These are phyloP conservation scores for Rhegmatorhina hoffmannsi DNA, from an alignment of 2,113 vertebrate genomes.

Conservation along the genomic window DNA sequence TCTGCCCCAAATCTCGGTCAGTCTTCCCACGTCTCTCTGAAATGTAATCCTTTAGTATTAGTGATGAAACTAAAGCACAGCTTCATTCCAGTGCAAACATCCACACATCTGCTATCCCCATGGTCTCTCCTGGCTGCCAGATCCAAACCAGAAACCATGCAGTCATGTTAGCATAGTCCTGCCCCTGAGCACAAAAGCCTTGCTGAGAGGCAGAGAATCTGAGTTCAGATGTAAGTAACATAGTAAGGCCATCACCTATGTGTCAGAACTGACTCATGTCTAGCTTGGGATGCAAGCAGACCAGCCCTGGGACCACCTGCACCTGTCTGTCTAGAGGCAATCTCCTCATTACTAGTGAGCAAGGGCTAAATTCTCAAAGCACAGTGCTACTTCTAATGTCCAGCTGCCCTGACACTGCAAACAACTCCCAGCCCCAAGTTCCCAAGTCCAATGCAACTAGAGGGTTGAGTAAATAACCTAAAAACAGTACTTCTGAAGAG, in stretches of 20 bases:
- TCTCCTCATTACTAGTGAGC: background rate
- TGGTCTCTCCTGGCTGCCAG: background rate
- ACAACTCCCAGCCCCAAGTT: background rate
- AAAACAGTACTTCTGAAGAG: background rate
- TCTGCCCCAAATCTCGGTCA: background rate
- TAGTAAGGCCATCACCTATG: background rate
- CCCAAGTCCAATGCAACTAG: background rate
- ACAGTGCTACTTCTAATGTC: background rate
- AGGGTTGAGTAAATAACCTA: background rate
- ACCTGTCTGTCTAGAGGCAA: background rate
- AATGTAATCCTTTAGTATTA: background rate
- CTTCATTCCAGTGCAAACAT: conserved; percentile 2
- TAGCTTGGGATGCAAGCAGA: background rate
- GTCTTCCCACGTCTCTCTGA: background rate
- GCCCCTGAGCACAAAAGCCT: background rate
- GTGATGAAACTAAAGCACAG: background rate
- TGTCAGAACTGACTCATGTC: background rate
- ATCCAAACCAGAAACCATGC: background rate
- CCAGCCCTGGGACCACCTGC: background rate
- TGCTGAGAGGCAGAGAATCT: background rate
- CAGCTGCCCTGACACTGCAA: background rate
- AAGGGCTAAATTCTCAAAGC: background rate
- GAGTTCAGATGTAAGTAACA: background rate
- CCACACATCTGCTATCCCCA: conserved; percentile 13
- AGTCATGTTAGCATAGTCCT: background rate